Conservation (phyloP, 2,888 invertebrate genomes). For the Pachydiplax longipennis region DNA sequence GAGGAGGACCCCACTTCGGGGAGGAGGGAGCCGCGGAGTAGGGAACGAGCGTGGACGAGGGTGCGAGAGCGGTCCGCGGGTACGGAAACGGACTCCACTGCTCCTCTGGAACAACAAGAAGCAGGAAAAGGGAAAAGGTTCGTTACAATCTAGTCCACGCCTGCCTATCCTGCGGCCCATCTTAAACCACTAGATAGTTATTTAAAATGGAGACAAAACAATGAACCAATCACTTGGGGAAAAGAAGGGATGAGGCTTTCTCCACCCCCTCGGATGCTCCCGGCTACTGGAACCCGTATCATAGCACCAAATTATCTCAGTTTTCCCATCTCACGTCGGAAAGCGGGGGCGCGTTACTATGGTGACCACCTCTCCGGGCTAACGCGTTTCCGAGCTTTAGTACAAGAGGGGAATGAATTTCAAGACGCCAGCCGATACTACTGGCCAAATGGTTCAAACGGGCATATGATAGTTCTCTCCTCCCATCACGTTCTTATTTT, state of each 20-base stretch:
- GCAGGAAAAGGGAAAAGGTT: conserved; percentile 37
- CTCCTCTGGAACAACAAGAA: conserved; percentile 44
- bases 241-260: conserved; percentile 23
- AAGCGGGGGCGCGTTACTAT: too few species aligned
- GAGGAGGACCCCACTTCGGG: conserved; percentile 8
- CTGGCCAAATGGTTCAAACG: too few species aligned
- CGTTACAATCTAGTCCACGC: conserved; percentile 44
- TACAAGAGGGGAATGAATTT: too few species aligned
- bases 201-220: conserved; percentile 3
- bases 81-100: conserved; percentile 40
- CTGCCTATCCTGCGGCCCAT: conserved; percentile 34
- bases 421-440: too few species aligned
- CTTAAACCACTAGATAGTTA: conserved; percentile 6
- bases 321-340: not conserved
- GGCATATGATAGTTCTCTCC: too few species aligned
- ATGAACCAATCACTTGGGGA: not conserved
- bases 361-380: not conserved
- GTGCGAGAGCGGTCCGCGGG: conserved; percentile 43
- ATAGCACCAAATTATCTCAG: conserved; percentile 11
- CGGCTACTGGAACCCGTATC: conserved; percentile 25
- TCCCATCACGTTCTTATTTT: too few species aligned
- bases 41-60: conserved; percentile 30
- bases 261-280: not conserved
- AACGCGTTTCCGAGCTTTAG: not conserved
- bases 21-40: conserved; percentile 17